A percentile compares a stretch with the other conserved stretches of the same genome.
These are phyloP conservation scores for Himalopsyche kuldschensis DNA, from an alignment of 2,888 invertebrate species.

Conservation along the genomic window DNA sequence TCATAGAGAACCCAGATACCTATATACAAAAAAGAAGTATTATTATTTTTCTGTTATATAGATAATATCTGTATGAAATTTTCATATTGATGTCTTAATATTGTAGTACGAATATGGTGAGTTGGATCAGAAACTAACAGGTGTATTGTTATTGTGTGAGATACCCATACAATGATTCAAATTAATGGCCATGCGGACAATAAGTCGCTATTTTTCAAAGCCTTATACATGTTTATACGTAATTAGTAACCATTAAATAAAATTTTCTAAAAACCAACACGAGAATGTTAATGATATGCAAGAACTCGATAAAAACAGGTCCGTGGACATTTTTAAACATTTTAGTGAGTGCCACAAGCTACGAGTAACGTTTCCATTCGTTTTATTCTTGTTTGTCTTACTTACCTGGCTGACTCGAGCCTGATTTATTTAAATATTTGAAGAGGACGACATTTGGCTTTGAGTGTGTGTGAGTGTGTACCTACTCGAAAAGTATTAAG, in stretches of 20 bases:
- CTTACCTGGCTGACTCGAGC: not conserved
- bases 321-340: slow-evolving; percentile 4
- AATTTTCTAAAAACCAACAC: not conserved
- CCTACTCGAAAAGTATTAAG: not conserved
- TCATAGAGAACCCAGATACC: too few relatives aligned
- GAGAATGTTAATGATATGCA: slow-evolving; percentile 26
- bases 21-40: too few relatives aligned
- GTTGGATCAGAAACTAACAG: too few relatives aligned
- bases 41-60: too few relatives aligned
- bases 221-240: not conserved
- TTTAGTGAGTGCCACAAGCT: not conserved
- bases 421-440: not conserved
- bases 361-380: not conserved
- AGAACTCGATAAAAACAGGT: slow-evolving; percentile 20
- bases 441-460: not conserved
- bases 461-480: not conserved
- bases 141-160: not conserved
- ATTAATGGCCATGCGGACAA: not conserved
- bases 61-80: too few relatives aligned
- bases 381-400: not conserved
- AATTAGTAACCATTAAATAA: not conserved
- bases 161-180: not conserved
- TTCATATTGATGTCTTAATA: too few relatives aligned
- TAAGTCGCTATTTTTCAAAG: not conserved
- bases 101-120: too few relatives aligned